These are phyloP conservation scores for Perca schrenkii DNA, from an alignment of 2,113 vertebrate species.

Conservation along the genomic window DNA sequence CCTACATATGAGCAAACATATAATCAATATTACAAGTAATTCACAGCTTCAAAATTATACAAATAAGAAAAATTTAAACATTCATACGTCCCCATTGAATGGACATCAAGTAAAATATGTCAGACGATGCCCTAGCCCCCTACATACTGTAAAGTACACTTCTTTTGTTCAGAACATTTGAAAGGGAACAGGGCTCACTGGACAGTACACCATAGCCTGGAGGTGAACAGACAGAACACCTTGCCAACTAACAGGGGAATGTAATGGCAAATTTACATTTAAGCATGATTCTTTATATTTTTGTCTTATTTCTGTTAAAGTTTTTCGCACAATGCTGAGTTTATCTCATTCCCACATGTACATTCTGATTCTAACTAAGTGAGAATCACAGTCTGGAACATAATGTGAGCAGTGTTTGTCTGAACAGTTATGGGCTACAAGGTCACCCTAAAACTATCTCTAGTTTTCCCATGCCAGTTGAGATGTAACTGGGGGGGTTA, in stretches of 20 bases:
- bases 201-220: conserved; percentile 6
- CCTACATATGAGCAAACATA: conserved; percentile 62
- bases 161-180: conserved; percentile 27
- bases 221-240: conserved; percentile 7
- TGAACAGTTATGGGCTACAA: no score
- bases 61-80: conserved; percentile 42
- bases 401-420: no score
- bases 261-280: no score
- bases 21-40: conserved; percentile 76
- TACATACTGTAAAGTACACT: conserved; percentile 20
- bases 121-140: conserved; percentile 22
- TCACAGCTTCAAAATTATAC: conserved; percentile 83
- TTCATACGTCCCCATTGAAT: conserved; percentile 65
- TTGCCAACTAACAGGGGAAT: not conserved
- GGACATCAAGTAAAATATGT: conserved; percentile 29
- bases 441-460: no score
- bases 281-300: no score
- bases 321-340: no score
- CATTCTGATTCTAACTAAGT: no score
- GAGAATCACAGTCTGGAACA: no score
- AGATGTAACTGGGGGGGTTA: no score
- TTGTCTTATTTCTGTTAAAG: no score
- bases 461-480: no score
- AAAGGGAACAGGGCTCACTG: conserved; percentile 19
- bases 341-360: no score